phyloP scores from a whole-genome alignment of 2,797 vertebrate genomes.

The Acrossocheilus wenchowensis region DNA sequence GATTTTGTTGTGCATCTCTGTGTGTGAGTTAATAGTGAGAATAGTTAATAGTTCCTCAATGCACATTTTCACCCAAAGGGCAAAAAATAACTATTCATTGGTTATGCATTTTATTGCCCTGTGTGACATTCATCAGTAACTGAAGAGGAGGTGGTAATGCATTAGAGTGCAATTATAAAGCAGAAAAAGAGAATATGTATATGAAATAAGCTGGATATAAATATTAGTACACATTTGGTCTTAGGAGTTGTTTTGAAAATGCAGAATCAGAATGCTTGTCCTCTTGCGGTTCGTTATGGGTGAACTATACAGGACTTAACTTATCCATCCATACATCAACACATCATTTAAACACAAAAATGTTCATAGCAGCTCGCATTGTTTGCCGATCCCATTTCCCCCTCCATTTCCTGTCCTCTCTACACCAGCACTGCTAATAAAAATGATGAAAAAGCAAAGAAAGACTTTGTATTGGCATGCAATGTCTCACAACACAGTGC shows the following conservation, averaged over 20 bases:
- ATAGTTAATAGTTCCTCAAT: conserved; percentile 4
- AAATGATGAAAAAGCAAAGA: neutral
- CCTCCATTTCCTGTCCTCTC: neutral
- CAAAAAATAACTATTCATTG: conserved; percentile 37
- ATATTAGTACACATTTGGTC: neutral
- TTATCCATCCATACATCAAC: neutral
- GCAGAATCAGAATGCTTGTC: neutral
- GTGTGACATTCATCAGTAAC: conserved; percentile 34
- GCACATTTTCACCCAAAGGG: conserved; percentile 41
- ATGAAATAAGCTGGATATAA: neutral
- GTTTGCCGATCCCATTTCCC: neutral
- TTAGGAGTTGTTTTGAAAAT: neutral
- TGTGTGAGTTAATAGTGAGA: conserved; percentile 49
- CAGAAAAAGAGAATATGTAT: conserved; percentile 8
- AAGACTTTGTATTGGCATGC: neutral
- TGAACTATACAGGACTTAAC: neutral
- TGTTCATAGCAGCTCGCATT: too few relatives aligned
- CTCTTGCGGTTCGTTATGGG: neutral
- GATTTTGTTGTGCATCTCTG: conserved; percentile 33
- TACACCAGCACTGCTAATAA: neutral
- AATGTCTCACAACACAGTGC: neutral
- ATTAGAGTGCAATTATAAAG: conserved; percentile 16
- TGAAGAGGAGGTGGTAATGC: conserved; percentile 30
- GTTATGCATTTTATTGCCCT: conserved; percentile 39
- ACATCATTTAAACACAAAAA: neutral